Base-by-base conservation (phyloP, 2,888 invertebrate genomes). In the Andrena bucephala region DNA sequence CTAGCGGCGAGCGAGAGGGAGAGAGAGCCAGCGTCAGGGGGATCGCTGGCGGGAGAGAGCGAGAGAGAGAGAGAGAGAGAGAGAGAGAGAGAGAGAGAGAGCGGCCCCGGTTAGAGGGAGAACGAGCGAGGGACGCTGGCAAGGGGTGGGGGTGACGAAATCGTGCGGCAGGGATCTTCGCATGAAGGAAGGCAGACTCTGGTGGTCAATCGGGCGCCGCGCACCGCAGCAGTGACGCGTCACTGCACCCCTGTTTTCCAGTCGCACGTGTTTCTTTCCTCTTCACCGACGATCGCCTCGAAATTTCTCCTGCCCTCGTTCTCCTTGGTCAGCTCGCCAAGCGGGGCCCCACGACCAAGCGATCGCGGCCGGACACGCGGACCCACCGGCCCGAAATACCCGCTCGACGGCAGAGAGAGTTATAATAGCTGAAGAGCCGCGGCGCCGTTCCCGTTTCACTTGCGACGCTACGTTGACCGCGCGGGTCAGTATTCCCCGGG, bases 191-290 rank as follows among this genome's bases (percentile, higher is more conserved):
- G 91, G 90, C 94, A 94, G 94, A 94, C 92, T 92, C 93, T 90
- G 92, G 91, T 93, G 93, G 94, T 93, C 94, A 93, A 93, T 93
- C 94, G 93, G 92, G 93, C 92, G 92, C 91, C 93, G 93, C 93
- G 94, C 93, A 93, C 92, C 92, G 91, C 90, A 92, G 92, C 91
- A 92, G 92, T 91, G 92, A 92, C 93, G 93, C 94, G 92, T 93
- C 93, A 93, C 93, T 93, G 93, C 93, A 93, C 92, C 92, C 90
- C 92, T 91, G 92, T 92, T 92, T 90, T 87, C 88, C 88, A 89
- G 89, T 84, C 88, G 91, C 92, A 90, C 93, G 94, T 94, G 94
- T 92, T 94, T 93, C 85, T 90, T 84, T 86, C 87, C 75, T 66
- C 92, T 94, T 94, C 88, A 82, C 85, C 86, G 93, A 77, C 83